Percentiles rank a stretch among this genome's conserved stretches.
phyloP scores from a whole-genome alignment of 1,140 invertebrate genomes.

The Trissolcus basalis region DNA sequence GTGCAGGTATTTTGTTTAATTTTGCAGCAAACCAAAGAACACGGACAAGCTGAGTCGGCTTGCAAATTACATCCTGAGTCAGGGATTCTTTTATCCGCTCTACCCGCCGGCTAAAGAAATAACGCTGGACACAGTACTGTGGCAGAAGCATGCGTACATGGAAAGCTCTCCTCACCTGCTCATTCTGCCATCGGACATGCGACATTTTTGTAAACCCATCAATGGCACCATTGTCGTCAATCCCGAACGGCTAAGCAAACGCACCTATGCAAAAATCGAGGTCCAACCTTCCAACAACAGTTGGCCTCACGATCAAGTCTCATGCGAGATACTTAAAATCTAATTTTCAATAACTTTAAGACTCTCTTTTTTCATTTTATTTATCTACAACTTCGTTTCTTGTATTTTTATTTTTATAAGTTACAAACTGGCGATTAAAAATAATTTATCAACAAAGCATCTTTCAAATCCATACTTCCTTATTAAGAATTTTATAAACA shows the following conservation, averaged over 20 bases:
- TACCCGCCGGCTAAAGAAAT: slow-evolving; percentile 83
- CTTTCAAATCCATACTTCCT: too few relatives aligned
- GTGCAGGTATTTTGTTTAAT: slow-evolving; percentile 8
- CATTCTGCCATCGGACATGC: slow-evolving; percentile 88
- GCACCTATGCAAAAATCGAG: slow-evolving; percentile 78
- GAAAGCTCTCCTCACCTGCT: slow-evolving; percentile 86
- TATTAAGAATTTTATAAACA: too few relatives aligned
- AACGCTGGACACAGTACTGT: slow-evolving; percentile 82
- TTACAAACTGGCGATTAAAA: too few relatives aligned
- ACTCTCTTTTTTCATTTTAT: background rate
- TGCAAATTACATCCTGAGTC: slow-evolving; percentile 84
- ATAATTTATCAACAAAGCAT: too few relatives aligned
- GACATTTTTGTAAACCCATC: slow-evolving; percentile 88
- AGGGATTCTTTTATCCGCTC: slow-evolving; percentile 89
- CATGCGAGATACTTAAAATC: slow-evolving; percentile 71
- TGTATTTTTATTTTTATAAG: too few relatives aligned
- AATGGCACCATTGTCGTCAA: slow-evolving; percentile 88
- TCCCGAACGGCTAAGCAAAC: slow-evolving; percentile 88
- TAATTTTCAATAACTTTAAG: slow-evolving; percentile 25
- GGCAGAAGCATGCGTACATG: slow-evolving; percentile 81
- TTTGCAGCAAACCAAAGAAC: slow-evolving; percentile 62
- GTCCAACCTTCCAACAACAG: slow-evolving; percentile 62
- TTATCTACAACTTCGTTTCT: background rate
- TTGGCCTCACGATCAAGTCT: slow-evolving; percentile 66
- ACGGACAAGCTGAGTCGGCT: slow-evolving; percentile 83